Base-by-base conservation (phyloP, 2,797 vertebrate species). In the Halcyon badia region DNA sequence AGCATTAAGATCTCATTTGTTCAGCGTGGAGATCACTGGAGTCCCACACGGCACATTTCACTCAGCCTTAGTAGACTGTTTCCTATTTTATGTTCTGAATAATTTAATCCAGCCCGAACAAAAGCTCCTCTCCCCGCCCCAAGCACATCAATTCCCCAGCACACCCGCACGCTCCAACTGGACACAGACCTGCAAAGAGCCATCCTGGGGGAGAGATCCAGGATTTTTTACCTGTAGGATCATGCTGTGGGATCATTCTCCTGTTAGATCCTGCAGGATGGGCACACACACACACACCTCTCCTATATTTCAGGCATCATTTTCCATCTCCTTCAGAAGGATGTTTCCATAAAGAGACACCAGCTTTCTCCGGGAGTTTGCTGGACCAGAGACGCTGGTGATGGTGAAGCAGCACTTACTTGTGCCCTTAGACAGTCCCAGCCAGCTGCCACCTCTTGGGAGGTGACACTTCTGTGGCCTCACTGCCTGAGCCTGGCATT, bases 161-260 rank as follows among this genome's bases (percentile, higher is more conserved):
- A 8, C 41, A 13, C 31, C 30, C 2, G 0, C 26, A 19, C 17
- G 3, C 24, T 49, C 56, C 56, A 33, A 0, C 0, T 1, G 72
- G 68, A 6, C 51, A 14, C 42, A 52, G 66, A 33, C 24, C 57
- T 42, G 28, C 31, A 15, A n/a, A 58, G 46, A 62, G 57, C 41
- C 21, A 3, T 6, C n/a, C 6, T 14, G 25, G 25, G 42, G 28
- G 11, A 30, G 58, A 51, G 25, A 37, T 18, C 25, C 33, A 68
- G 42, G 6, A 1, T 3, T 39, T 79, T 76, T 60, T 44, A 54
- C 57, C 35, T 11, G 0, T 0, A 12, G 58, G n/a, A 22, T 46
- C 19, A 2, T 0, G 24, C 20, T 46, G 71, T 17, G 33, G 44
- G 76, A 7, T 54, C 12, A 9, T 3, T 68, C 25, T 65, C 20